Percentiles rank a stretch among this genome's conserved stretches.
phyloP scores from a whole-genome alignment of 2,797 vertebrate genomes.

The Parotocinclus haroldoi region DNA sequence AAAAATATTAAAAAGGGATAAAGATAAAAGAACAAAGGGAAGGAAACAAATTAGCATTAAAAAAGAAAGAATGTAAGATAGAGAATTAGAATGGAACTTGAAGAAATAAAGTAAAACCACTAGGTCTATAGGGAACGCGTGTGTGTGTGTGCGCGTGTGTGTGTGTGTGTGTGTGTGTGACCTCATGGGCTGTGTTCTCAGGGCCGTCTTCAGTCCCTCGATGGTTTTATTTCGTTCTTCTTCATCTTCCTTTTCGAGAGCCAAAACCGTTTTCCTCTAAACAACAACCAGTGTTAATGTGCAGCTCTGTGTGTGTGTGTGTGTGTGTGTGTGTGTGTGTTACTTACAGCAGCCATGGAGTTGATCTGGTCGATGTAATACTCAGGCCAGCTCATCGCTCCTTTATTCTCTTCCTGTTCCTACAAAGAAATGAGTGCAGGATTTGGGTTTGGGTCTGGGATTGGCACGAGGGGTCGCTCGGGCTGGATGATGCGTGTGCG shows the following conservation, averaged over 20 bases:
- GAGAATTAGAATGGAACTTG: too few species aligned
- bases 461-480: too few species aligned
- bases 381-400: conserved; percentile 89
- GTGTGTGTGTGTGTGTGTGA: conserved; percentile 36
- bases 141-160: conserved; percentile 10
- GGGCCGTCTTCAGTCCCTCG: conserved; percentile 93
- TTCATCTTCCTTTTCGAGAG: conserved; percentile 93
- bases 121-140: too few species aligned
- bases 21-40: too few species aligned
- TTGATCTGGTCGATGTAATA: conserved; percentile 31
- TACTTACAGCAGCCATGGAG: conserved; percentile 80
- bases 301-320: not conserved
- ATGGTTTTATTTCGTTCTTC: conserved; percentile 96
- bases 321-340: not conserved
- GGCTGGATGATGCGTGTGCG: too few species aligned
- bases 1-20: too few species aligned
- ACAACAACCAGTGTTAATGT: not conserved
- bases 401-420: conserved; percentile 98
- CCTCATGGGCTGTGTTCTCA: conserved; percentile 98
- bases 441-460: not conserved
- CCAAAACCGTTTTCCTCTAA: conserved; percentile 90
- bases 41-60: too few species aligned
- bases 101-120: too few species aligned
- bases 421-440: conserved; percentile 51
- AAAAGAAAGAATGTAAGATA: too few species aligned